A percentile compares a stretch with the other conserved stretches of the same genome.
Evolutionary conservation across 2,888 invertebrate genomes (phyloP).

Genomic region (Pemphredon lugubris): DNA sequence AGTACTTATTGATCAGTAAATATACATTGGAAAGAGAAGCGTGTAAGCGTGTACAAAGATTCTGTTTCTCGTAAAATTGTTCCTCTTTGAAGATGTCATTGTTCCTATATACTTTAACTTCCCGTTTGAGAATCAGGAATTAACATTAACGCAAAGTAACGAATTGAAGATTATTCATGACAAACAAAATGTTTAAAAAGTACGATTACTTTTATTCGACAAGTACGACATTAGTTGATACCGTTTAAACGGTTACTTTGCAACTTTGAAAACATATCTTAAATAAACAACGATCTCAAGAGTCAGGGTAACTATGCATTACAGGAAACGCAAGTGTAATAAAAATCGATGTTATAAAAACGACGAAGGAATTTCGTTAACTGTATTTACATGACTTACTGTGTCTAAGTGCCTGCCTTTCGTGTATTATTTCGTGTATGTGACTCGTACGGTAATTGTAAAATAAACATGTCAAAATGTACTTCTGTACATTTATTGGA

Average conservation of each 20-base stretch:
- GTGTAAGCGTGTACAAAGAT: conserved; percentile 1
- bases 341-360: conserved; percentile 8
- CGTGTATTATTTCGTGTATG: conserved; percentile 29
- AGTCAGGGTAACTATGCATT: conserved; percentile 13
- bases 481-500: neutral
- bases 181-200: too few species aligned
- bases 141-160: too few species aligned
- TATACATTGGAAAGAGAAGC: too few species aligned
- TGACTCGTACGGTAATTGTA: conserved; percentile 34
- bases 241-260: too few species aligned
- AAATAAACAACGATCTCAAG: conserved; percentile 17
- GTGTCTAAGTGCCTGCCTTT: conserved; percentile 31
- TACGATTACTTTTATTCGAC: too few species aligned
- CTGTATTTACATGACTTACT: conserved; percentile 24
- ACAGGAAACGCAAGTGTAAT: conserved; percentile 6
- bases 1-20: too few species aligned
- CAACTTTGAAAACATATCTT: neutral
- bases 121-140: neutral
- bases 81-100: too few species aligned
- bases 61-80: conserved; percentile 10
- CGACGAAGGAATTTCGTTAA: conserved; percentile 17
- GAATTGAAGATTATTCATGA: too few species aligned
- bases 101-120: neutral
- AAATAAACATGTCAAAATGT: conserved; percentile 16
- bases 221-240: too few species aligned